These are phyloP conservation scores for Harmothoe impar DNA, from an alignment of 2,888 invertebrate species.

Conservation along the genomic window DNA sequence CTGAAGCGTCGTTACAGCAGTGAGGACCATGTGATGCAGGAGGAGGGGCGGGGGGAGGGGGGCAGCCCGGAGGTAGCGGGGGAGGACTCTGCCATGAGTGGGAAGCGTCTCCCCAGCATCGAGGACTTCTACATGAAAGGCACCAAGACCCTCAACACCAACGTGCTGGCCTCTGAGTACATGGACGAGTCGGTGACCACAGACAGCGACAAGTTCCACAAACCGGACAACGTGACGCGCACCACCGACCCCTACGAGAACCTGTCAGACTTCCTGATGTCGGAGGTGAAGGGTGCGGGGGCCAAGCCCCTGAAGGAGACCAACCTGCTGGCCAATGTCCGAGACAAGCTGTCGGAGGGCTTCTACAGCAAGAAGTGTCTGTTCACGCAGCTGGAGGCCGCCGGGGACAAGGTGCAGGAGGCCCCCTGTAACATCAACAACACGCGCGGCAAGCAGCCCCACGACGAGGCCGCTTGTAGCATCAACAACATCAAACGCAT, in stretches of 20 bases:
- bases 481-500: conserved; percentile 78
- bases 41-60: neutral
- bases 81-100: neutral
- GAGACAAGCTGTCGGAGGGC: conserved; percentile 71
- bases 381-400: conserved; percentile 64
- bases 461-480: conserved; percentile 65
- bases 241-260: conserved; percentile 70
- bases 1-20: conserved; percentile 50
- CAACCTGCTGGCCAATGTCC: conserved; percentile 82
- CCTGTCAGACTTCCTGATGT: conserved; percentile 64
- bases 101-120: conserved; percentile 73
- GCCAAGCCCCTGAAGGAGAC: conserved; percentile 84
- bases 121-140: conserved; percentile 86
- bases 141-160: conserved; percentile 86
- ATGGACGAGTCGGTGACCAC: conserved; percentile 85
- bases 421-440: conserved; percentile 39
- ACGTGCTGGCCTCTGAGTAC: conserved; percentile 83
- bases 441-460: neutral
- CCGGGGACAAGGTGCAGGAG: conserved; percentile 10
- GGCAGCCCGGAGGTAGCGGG: neutral
- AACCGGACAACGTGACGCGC: conserved; percentile 83
- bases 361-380: conserved; percentile 67
- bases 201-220: conserved; percentile 86
- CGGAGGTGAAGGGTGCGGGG: conserved; percentile 62
- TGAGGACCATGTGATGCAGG: conserved; percentile 35